A percentile compares a stretch with the other conserved stretches of the same genome.
phyloP scores from a whole-genome alignment of 2,888 invertebrate genomes.

The Melanostoma scalare region DNA sequence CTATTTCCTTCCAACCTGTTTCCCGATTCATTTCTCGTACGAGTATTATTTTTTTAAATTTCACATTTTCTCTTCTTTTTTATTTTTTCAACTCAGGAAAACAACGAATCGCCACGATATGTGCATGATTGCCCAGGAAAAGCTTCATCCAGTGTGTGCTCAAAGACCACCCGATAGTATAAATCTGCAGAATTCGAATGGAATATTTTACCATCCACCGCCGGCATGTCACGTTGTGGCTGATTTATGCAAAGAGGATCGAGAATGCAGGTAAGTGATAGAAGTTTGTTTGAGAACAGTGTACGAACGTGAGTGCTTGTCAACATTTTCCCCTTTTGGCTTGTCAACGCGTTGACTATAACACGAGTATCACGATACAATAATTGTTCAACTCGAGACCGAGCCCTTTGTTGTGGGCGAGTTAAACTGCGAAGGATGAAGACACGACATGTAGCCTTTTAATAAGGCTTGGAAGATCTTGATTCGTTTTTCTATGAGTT shows the following conservation, averaged over 20 bases:
- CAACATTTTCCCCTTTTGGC: conserved; percentile 17
- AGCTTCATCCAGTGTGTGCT: conserved; percentile 94
- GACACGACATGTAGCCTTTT: neutral
- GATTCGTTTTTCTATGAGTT: conserved; percentile 30
- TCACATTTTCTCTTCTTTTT: conserved; percentile 10
- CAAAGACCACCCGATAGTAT: conserved; percentile 87
- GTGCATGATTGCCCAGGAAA: conserved; percentile 94
- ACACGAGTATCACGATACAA: conserved; percentile 32
- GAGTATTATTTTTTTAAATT: neutral
- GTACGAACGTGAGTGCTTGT: conserved; percentile 26
- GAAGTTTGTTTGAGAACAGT: conserved; percentile 14
- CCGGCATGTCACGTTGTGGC: conserved; percentile 94
- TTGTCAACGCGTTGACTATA: conserved; percentile 42
- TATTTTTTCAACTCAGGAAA: conserved; percentile 85
- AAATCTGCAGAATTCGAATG: conserved; percentile 82
- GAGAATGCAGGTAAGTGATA: conserved; percentile 89
- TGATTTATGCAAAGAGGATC: conserved; percentile 91
- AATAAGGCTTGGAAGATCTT: conserved; percentile 21
- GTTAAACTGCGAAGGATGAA: neutral
- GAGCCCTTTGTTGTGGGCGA: conserved; percentile 18
- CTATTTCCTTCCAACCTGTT: no score
- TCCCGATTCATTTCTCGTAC: no score
- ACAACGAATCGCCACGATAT: conserved; percentile 92
- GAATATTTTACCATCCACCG: conserved; percentile 84
- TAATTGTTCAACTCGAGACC: conserved; percentile 25